A percentile compares a stretch with the other conserved stretches of the same genome.
Conservation (phyloP, 23 tunicate species). For the Trididemnum miniatum region DNA sequence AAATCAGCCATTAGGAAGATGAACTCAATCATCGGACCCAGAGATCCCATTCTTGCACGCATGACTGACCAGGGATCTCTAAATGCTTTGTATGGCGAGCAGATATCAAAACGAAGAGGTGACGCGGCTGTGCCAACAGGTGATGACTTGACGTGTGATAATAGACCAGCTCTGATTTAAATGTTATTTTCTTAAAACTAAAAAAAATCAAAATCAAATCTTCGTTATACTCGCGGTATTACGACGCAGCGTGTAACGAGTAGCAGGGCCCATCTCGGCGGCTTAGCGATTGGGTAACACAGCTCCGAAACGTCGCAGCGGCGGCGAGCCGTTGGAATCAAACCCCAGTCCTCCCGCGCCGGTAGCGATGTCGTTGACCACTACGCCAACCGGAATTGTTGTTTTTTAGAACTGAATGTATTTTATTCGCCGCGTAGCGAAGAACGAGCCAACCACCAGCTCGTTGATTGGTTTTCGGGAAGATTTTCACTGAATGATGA, state of each 20-base stretch:
- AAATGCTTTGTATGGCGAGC: slow-evolving; percentile 80
- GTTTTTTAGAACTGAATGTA: slow-evolving; percentile 46
- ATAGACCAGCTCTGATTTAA: too few species aligned
- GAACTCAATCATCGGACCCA: slow-evolving; percentile 62
- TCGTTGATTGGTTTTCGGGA: slow-evolving; percentile 67
- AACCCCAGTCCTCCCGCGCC: too few species aligned
- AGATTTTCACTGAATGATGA: slow-evolving; percentile 26
- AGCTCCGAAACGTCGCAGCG: too few species aligned
- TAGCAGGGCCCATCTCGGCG: too few species aligned
- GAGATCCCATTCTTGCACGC: slow-evolving; percentile 76
- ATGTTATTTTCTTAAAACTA: too few species aligned
- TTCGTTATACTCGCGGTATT: too few species aligned
- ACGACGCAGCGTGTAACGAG: too few species aligned
- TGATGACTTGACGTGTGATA: too few species aligned
- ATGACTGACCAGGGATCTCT: slow-evolving; percentile 70
- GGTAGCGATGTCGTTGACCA: too few species aligned
- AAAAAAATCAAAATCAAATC: too few species aligned
- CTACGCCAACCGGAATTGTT: background rate
- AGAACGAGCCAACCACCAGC: slow-evolving; percentile 59
- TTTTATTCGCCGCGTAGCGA: slow-evolving; percentile 60
- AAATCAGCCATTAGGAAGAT: slow-evolving; percentile 45
- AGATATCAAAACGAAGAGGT: slow-evolving; percentile 57
- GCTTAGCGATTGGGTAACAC: too few species aligned
- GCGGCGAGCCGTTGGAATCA: too few species aligned
- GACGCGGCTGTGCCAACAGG: slow-evolving; percentile 60